Base-by-base conservation (phyloP, 2,113 vertebrate species). In the Equus quagga region DNA sequence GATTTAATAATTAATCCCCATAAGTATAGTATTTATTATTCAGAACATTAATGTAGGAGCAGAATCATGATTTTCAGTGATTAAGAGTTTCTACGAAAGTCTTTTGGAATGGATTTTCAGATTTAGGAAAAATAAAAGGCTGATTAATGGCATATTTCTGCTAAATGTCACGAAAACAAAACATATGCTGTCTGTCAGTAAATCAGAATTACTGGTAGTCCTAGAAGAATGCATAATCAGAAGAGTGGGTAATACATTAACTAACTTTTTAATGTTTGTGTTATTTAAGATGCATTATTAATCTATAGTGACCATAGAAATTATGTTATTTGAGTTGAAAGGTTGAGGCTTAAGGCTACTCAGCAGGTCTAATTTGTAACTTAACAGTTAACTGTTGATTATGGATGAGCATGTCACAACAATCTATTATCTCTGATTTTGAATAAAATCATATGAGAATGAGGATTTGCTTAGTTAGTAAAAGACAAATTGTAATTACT, bases 201-300 rank as follows among this genome's bases (percentile, higher is more conserved):
- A 86, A 97, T 96, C 96, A 95, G 36, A 95, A 95, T 84, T 92
- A 83, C 6, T 6, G n/a, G 12, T 79, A 84, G 84, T 78, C 91
- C 84, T 60, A 80, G 92, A 97, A 97, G 82, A 98, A 97, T 93
- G 94, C 91, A n/a, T 97, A 98, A 97, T 95, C 92, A 97, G 91
- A 98, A 87, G 36, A 94, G 84, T 49, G 95, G 94, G 18, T 73
- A 33, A 46, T 1, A 87, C 67, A 23, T 72, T 89, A 79, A 41
- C 84, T 94, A 54, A 46, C 56, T 88, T 97, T 54, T 94, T 96
- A 65, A 70, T 87, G 78, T 95, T 28, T 84, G 60, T 86, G 28
- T 95, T 93, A 93, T 54, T 92, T 96, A 96, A 96, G 82, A 94
- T 33, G 80, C 96, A 95, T 91, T 7, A 49, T 97, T 97, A 76